Evolutionary conservation across 2,888 invertebrate species (phyloP), one percentile per base, ranked within the genome.

Genomic region (Lithophane socia): DNA sequence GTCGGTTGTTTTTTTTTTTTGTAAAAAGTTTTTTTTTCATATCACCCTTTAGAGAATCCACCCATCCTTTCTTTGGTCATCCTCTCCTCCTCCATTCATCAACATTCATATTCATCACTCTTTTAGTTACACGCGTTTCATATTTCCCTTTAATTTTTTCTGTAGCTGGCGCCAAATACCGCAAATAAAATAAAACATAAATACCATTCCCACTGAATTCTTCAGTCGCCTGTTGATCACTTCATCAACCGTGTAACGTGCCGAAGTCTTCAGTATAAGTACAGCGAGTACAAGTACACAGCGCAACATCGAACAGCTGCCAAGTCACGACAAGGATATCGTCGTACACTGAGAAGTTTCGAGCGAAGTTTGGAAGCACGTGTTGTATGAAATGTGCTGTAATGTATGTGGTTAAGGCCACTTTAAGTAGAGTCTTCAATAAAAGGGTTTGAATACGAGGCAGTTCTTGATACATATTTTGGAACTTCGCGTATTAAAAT

Each of bases 291-390:
- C 42, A 79, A 69, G 77, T 67, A 70, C 75, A 77, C 75, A 47
- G 42, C 63, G 73, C 73, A 73, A 78, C 77, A 80, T 79, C 56
- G 74, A 79, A 75, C 72, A 66, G 80, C 73, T 88, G 87, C 86
- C 81, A 82, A 83, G 82, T 82, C 86, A 80, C 87, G 81, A 75
- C 87, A 77, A 68, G 73, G 71, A 79, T 83, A 66, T 64, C 60
- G 75, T 44, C 74, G 77, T 73, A 76, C 73, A 74, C 75, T 77
- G 52, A n/a, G 65, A 82, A 81, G 66, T 86, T 80, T 44, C 44
- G 56, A 54, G 61, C 47, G 37, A 56, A 82, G 67, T 82, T 80
- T 8, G 58, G 44, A 49, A 60, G 56, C 63, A 66, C 76, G 81
- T 64, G 68, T 69, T 72, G 66, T 73, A 70, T 66, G 67, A 61